phyloP scores from a whole-genome alignment of 2,113 vertebrate species.

The Macroglossus sobrinus region DNA sequence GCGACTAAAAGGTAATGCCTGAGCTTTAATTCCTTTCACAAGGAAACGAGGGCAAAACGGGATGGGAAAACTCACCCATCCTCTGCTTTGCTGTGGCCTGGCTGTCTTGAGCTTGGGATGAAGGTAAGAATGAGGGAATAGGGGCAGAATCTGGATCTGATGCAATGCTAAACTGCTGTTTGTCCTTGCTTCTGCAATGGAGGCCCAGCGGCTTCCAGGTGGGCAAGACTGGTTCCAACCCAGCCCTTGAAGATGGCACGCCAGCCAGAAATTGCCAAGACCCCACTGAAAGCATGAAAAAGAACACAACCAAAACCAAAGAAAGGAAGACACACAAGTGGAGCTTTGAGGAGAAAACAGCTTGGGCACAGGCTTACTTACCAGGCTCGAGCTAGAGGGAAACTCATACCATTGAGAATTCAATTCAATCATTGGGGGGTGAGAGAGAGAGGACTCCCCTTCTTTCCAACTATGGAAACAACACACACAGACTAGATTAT shows the following conservation, averaged over 20 bases:
- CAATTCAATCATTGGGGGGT: constrained; percentile 19
- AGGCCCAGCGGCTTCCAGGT: constrained; percentile 54
- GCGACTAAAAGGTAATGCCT: constrained; percentile 71
- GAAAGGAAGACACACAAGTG: constrained; percentile 55
- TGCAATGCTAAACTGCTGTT: constrained; percentile 39
- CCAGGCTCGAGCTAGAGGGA: constrained; percentile 71
- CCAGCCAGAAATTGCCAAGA: constrained; percentile 44
- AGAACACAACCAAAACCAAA: constrained; percentile 67
- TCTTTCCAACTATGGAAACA: constrained; percentile 58
- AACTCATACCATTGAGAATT: constrained; percentile 56
- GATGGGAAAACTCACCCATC: constrained; percentile 57
- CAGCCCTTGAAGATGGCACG: neutral
- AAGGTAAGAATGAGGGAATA: neutral
- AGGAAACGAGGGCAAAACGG: constrained; percentile 61
- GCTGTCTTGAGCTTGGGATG: constrained; percentile 22
- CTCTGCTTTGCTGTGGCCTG: constrained; percentile 34
- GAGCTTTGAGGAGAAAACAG: neutral
- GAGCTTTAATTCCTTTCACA: constrained; percentile 70
- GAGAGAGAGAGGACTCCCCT: neutral
- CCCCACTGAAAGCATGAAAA: constrained; percentile 66
- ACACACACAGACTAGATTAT: constrained; percentile 54
- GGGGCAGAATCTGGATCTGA: neutral
- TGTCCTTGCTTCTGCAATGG: constrained; percentile 26
- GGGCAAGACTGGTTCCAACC: constrained; percentile 46
- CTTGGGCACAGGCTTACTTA: constrained; percentile 69